Conservation (phyloP, 2,797 vertebrate genomes). For the Atherinosoma microstoma region DNA sequence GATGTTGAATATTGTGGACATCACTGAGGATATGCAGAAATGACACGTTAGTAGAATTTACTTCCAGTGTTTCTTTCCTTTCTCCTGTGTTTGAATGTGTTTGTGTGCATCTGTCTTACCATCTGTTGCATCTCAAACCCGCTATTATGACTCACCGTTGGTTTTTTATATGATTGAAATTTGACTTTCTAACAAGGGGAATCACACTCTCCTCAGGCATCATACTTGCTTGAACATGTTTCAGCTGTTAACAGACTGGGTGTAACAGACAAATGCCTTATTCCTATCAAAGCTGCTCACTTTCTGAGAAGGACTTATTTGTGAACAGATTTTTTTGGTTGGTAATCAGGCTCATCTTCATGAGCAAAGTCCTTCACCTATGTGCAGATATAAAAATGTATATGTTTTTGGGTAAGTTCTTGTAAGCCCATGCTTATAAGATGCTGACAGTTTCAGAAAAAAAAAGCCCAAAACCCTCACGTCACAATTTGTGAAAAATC, state of each 20-base stretch:
- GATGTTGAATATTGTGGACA: constrained; percentile 17
- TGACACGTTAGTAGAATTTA: background rate
- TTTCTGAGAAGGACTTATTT: background rate
- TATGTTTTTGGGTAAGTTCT: no score
- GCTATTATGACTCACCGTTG: constrained; percentile 69
- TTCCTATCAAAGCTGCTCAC: background rate
- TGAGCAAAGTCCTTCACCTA: background rate
- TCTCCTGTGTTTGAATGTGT: constrained; percentile 3
- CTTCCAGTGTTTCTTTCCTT: background rate
- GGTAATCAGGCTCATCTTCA: background rate
- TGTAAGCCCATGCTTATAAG: background rate
- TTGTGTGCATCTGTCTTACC: constrained; percentile 20
- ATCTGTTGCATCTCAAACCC: constrained; percentile 13
- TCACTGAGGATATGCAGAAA: constrained; percentile 10
- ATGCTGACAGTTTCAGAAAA: background rate
- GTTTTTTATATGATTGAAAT: constrained; percentile 27
- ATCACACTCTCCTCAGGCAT: constrained; percentile 34
- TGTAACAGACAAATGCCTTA: constrained; percentile 39
- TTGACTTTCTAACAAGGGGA: constrained; percentile 59
- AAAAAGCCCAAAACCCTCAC: background rate
- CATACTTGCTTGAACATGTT: constrained; percentile 40
- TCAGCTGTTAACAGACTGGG: constrained; percentile 31
- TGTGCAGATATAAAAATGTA: no score
- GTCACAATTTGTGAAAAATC: no score
- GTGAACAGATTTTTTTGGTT: background rate